These are phyloP conservation scores for Nyctalus aviator DNA, from an alignment of 2,797 vertebrate genomes.

Conservation along the genomic window DNA sequence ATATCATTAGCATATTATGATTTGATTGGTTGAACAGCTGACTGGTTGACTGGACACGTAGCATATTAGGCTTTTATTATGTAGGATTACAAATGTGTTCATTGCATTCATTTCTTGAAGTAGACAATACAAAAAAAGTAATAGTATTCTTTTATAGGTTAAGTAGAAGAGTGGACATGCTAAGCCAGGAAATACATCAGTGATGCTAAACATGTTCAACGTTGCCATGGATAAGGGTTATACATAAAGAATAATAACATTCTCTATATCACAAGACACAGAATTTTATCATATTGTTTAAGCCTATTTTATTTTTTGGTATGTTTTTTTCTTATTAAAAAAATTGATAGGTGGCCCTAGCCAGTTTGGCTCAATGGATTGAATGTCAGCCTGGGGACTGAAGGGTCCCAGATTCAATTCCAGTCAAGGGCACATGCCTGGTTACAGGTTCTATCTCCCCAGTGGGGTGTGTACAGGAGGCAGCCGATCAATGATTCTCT, in stretches of 20 bases:
- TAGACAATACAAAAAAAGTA: constrained; percentile 50
- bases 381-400: too few species aligned
- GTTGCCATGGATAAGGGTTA: constrained; percentile 34
- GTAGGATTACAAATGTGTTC: constrained; percentile 57
- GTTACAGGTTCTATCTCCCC: too few species aligned
- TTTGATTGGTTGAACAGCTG: too few species aligned
- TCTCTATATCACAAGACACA: constrained; percentile 38
- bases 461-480: too few species aligned
- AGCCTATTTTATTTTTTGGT: neutral
- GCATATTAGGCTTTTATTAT: too few species aligned
- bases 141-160: constrained; percentile 58
- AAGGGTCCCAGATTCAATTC: too few species aligned
- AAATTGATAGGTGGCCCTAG: too few species aligned
- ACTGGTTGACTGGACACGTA: too few species aligned
- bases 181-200: constrained; percentile 13
- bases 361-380: too few species aligned
- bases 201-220: constrained; percentile 44
- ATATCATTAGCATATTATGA: too few species aligned
- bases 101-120: constrained; percentile 66
- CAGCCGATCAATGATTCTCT: too few species aligned
- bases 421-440: too few species aligned
- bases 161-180: constrained; percentile 20
- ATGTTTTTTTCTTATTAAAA: constrained; percentile 59
- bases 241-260: neutral
- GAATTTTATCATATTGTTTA: neutral